A percentile compares a stretch with the other conserved stretches of the same genome.
Evolutionary conservation across 2,113 vertebrate species (phyloP).

Genomic region (Sinocyclocheilus rhinocerous): DNA sequence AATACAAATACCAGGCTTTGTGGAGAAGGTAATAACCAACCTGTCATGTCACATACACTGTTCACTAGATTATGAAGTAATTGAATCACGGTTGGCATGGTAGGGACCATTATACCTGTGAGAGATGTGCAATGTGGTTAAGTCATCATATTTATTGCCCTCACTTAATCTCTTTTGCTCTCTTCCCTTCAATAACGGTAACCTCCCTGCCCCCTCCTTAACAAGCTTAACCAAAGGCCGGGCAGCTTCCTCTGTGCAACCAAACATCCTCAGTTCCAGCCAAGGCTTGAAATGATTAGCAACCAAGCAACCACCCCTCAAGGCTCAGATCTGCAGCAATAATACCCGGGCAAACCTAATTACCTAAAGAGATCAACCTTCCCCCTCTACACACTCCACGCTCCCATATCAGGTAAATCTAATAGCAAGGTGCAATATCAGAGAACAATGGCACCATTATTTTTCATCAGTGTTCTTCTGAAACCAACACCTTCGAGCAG

Average conservation of each 20-base stretch:
- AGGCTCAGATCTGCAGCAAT: slow-evolving; percentile 72
- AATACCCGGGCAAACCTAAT: slow-evolving; percentile 73
- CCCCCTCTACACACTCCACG: slow-evolving; percentile 61
- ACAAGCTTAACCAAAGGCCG: slow-evolving; percentile 47
- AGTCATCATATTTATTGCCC: slow-evolving; percentile 50
- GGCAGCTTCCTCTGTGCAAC: slow-evolving; percentile 17
- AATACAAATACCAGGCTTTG: slow-evolving; percentile 49
- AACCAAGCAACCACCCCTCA: slow-evolving; percentile 70
- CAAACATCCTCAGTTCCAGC: slow-evolving; percentile 6
- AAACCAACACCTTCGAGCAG: slow-evolving; percentile 64
- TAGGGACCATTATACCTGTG: slow-evolving; percentile 49
- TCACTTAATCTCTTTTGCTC: slow-evolving; percentile 53
- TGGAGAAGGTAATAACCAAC: slow-evolving; percentile 51
- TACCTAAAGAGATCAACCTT: slow-evolving; percentile 68
- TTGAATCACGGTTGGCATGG: slow-evolving; percentile 47
- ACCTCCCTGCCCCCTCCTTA: slow-evolving; percentile 32
- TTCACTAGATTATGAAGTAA: slow-evolving; percentile 51
- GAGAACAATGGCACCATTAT: slow-evolving; percentile 76
- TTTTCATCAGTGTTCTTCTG: slow-evolving; percentile 77
- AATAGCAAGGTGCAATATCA: slow-evolving; percentile 78
- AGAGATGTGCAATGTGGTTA: slow-evolving; percentile 47
- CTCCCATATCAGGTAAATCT: slow-evolving; percentile 74
- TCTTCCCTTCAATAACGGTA: slow-evolving; percentile 44
- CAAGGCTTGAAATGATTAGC: slow-evolving; percentile 59
- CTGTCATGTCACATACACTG: slow-evolving; percentile 52